Evolutionary conservation across 2,797 vertebrate genomes (phyloP).

Genomic region (Hemitrygon akajei): DNA sequence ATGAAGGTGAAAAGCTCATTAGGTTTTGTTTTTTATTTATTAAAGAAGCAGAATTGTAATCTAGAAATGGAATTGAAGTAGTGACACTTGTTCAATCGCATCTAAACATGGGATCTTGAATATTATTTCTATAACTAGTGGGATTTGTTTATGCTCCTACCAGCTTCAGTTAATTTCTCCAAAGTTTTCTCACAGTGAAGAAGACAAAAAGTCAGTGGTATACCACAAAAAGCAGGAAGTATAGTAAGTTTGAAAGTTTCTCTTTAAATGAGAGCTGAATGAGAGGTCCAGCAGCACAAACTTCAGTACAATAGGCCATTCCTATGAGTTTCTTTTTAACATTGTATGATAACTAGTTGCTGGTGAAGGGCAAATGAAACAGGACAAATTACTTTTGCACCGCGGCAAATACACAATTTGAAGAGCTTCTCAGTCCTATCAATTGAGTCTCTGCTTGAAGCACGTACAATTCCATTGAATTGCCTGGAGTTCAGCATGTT

Average conservation of each 20-base stretch:
- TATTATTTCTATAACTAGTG: neutral
- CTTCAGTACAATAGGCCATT: neutral
- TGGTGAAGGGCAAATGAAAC: neutral
- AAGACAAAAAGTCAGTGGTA: neutral
- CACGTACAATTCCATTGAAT: neutral
- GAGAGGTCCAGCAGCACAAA: neutral
- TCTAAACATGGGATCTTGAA: neutral
- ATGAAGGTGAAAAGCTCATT: conserved; percentile 31
- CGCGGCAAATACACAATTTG: neutral
- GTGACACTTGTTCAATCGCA: neutral
- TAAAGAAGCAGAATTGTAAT: neutral
- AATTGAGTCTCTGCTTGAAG: neutral
- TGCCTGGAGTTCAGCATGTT: neutral
- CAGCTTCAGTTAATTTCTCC: neutral
- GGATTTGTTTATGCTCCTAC: neutral
- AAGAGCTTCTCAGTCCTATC: neutral
- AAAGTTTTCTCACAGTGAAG: neutral
- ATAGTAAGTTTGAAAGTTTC: neutral
- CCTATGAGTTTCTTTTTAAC: neutral
- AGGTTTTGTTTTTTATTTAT: neutral
- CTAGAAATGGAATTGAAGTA: neutral
- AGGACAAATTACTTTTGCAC: neutral
- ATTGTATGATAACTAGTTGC: too few species aligned
- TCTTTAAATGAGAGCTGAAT: neutral
- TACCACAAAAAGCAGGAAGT: neutral